Conservation (phyloP, 2,888 invertebrate species). For the Drosophila maculinotata region DNA sequence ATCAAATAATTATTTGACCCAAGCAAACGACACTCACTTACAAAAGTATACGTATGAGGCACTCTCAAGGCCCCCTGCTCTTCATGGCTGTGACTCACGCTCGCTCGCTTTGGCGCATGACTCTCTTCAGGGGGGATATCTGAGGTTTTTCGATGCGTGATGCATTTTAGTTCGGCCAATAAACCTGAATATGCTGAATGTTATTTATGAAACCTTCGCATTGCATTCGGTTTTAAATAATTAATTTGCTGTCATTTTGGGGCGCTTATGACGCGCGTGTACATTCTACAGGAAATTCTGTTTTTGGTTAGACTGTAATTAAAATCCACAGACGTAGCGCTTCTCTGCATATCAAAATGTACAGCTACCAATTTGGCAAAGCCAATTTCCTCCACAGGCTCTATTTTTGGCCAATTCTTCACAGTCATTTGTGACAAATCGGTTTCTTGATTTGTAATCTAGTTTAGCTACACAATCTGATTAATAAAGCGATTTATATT, state of each 20-base stretch:
- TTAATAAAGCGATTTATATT: neutral
- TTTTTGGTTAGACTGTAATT: slow-evolving; percentile 45
- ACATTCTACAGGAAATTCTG: slow-evolving; percentile 43
- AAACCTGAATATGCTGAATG: slow-evolving; percentile 21
- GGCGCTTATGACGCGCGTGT: slow-evolving; percentile 4
- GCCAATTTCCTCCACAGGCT: slow-evolving; percentile 38
- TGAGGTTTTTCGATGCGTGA: slow-evolving; percentile 23
- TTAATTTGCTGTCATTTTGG: slow-evolving; percentile 9
- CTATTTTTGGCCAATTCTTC: slow-evolving; percentile 8
- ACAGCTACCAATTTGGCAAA: slow-evolving; percentile 36
- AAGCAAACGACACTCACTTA: slow-evolving; percentile 9
- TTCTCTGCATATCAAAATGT: slow-evolving; percentile 26
- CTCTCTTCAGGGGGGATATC: slow-evolving; percentile 13
- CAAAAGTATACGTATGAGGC: neutral
- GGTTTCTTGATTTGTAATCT: slow-evolving; percentile 2
- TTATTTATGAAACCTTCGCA: slow-evolving; percentile 16
- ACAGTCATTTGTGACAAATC: neutral
- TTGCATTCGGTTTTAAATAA: slow-evolving; percentile 9
- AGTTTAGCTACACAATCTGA: neutral
- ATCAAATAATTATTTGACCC: slow-evolving; percentile 39
- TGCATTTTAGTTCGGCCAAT: slow-evolving; percentile 12
- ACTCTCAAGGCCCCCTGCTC: slow-evolving; percentile 16
- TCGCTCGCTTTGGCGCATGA: slow-evolving; percentile 9
- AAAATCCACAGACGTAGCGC: slow-evolving; percentile 31
- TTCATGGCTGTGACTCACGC: slow-evolving; percentile 25